Base-by-base conservation (phyloP, 1,140 invertebrate species). In the Dolichoris vasculosae region DNA sequence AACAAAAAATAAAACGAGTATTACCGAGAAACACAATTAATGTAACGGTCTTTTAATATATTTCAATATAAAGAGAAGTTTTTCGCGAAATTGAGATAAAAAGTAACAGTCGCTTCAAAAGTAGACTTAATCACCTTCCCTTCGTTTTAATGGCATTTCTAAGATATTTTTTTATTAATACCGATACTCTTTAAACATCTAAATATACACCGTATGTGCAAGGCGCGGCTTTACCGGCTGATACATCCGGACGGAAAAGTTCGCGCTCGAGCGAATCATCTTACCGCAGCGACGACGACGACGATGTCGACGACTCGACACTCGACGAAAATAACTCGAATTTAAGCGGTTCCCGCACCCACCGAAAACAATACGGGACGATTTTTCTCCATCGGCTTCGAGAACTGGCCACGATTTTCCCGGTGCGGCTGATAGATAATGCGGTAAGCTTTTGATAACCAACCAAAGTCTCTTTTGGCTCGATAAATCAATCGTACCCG, bases 261-360 rank as follows among this genome's bases (percentile, higher is more conserved):
- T 67, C 32, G 67, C 89, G 90, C 89, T 89, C 89, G 89, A 87
- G 87, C 90, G 89, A 92, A 92, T 84, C 90, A 89, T 92, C 91
- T 92, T 79, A 48, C 20, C 48, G 35, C 69, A 9, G 51, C 23
- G 55, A 8, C 35, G n/a, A 32, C 79, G 43, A 17, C 26, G 23
- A 40, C 30, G 78, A 13, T 8, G 78, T 32, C 59, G n/a, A 15
- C 30, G 46, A 51, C 43, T 88, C 86, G 26, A 35, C 88, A 87
- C 89, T 89, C 89, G 86, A 89, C 91, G 87, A 90, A 92, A 92
- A 92, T 92, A 92, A 90, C 90, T 90, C 87, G 90, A 91, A 90
- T 91, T 92, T 90, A 90, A 92, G 89, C 90, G 90, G 89, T 90
- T 90, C 88, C 40, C 83, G 85, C 89, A 87, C 88, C 87, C 87